Evolutionary conservation across 37 sponge, comb jelly and placozoan species (phyloP), one percentile per base, ranked within the genome.

Genomic region (Agelas oroides): DNA sequence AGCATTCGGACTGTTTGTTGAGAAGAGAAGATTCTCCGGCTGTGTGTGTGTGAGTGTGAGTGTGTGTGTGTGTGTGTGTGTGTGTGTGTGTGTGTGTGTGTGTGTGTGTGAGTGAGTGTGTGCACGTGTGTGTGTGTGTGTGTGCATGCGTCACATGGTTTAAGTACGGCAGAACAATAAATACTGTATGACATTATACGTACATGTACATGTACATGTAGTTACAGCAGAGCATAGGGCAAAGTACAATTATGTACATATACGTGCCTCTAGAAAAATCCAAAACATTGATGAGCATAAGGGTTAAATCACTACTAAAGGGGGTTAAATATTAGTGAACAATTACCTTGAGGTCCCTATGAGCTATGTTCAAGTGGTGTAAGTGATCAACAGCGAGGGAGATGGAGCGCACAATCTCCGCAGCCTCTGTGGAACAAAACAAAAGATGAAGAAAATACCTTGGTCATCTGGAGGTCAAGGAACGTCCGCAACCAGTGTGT

Each of bases 281-380:
- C n/a, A n/a, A n/a, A n/a, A n/a, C n/a, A n/a, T n/a, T n/a, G n/a
- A n/a, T n/a, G n/a, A n/a, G n/a, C n/a, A n/a, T n/a, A n/a, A n/a
- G n/a, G n/a, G n/a, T n/a, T n/a, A n/a, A n/a, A n/a, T n/a, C n/a
- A n/a, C n/a, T n/a, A n/a, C n/a, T n/a, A n/a, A n/a, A n/a, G n/a
- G n/a, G n/a, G n/a, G n/a, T n/a, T n/a, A n/a, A n/a, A n/a, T n/a
- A 67, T 23, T 36, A 14, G 15, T 23, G 13, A n/a, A 74, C 8
- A 70, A 52, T 0, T 71, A 96, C 97, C 92, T 98, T 98, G 20
- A 98, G 70, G 62, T 98, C 98, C 63, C 98, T 81, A 67, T 98
- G 98, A 21, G 96, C 98, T 25, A 98, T 91, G 76, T 98, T 63
- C 87, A 91, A 81, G 32, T 72, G 59, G 70, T 98, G 98, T 1